Percentiles rank a stretch among this genome's conserved stretches.
These are phyloP conservation scores for human DNA, from an alignment of 2,113 vertebrate genomes.

Conservation along the genomic window GRCh38 chr3:14725001-14725500, in stretches of 20 bases:
- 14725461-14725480: conserved; percentile 63
- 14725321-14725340: conserved; percentile 5
- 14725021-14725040: not conserved
- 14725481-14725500: conserved; percentile 34
- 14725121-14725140: not conserved
- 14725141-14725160: not conserved
- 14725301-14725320: not conserved
- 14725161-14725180: not conserved
- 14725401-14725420: conserved; percentile 23
- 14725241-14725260: not conserved
- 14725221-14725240: not conserved
- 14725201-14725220: not conserved
- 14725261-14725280: not conserved
- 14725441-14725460: conserved; percentile 68
- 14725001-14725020: not conserved
- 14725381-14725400: conserved; percentile 41
- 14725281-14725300: not conserved
- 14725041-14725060: not conserved
- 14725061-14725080: not conserved
- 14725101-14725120: not conserved
- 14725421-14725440: conserved; percentile 10
- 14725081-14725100: not conserved
- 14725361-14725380: conserved; percentile 41
- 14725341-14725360: conserved; percentile 68
- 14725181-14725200: not conserved